Conservation (phyloP, 2,113 vertebrate genomes). For the Proteles cristata region DNA sequence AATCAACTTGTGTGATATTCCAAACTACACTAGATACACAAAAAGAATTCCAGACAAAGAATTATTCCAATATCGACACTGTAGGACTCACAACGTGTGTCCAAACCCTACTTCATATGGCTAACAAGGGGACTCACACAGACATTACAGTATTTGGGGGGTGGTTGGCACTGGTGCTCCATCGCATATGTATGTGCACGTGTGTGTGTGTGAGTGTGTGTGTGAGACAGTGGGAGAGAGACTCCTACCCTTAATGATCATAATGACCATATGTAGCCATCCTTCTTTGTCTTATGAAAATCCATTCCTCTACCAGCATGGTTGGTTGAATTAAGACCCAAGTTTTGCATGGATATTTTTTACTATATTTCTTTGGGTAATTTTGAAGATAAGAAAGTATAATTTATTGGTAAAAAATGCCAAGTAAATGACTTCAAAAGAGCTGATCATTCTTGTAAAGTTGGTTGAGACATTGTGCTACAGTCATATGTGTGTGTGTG, state of each 20-base stretch:
- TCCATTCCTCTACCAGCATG: not conserved
- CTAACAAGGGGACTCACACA: not conserved
- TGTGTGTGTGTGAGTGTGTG: not conserved
- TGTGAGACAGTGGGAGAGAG: not conserved
- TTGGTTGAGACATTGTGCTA: not conserved
- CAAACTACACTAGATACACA: not conserved
- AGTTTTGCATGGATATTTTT: constrained; percentile 20
- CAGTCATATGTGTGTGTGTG: not conserved
- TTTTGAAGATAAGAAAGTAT: constrained; percentile 16
- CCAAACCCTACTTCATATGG: not conserved
- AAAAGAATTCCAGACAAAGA: not conserved
- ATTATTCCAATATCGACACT: not conserved
- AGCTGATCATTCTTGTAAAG: constrained; percentile 1
- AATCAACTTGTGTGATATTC: not conserved
- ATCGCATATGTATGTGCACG: not conserved
- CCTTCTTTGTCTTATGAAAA: not conserved
- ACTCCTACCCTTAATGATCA: not conserved
- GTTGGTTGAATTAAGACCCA: not conserved
- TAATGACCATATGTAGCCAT: not conserved
- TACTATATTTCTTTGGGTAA: not conserved
- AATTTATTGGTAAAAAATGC: not conserved
- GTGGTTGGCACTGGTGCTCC: not conserved
- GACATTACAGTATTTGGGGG: too few relatives aligned
- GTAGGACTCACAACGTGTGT: not conserved
- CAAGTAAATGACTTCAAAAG: constrained; percentile 25